These are phyloP conservation scores for Drosophila koepferae DNA, from an alignment of 2,888 invertebrate species.

Conservation along the genomic window DNA sequence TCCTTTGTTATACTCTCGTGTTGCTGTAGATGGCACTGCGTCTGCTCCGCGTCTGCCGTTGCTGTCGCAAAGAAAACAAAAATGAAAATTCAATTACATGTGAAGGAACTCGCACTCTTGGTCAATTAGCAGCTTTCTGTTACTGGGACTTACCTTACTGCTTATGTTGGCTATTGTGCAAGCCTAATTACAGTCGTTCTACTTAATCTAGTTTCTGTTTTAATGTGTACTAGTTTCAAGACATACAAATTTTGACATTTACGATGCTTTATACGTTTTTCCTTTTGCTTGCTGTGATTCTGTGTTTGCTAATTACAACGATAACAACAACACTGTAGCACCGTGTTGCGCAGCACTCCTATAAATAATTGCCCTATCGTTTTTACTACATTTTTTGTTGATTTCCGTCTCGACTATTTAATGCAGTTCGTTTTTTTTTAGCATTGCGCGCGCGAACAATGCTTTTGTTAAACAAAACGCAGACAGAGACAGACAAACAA, in stretches of 20 bases:
- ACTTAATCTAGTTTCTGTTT: conserved; percentile 12
- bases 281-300: conserved; percentile 41
- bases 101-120: conserved; percentile 6
- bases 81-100: conserved; percentile 51
- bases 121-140: conserved; percentile 26
- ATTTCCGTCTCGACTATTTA: conserved; percentile 30
- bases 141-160: conserved; percentile 33
- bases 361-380: conserved; percentile 29
- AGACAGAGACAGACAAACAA: conserved; percentile 71
- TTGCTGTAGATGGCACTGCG: background rate
- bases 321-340: conserved; percentile 52
- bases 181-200: conserved; percentile 10
- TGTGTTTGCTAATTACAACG: conserved; percentile 36
- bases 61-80: conserved; percentile 10
- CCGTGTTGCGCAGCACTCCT: conserved; percentile 64
- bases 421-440: conserved; percentile 48
- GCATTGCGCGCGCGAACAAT: conserved; percentile 75
- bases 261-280: conserved; percentile 14
- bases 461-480: conserved; percentile 69
- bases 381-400: conserved; percentile 61
- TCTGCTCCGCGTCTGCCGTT: background rate
- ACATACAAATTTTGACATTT: conserved; percentile 25
- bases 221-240: conserved; percentile 9
- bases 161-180: conserved; percentile 24
- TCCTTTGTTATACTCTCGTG: conserved; percentile 37